Percentiles rank a stretch among this genome's conserved stretches.
Evolutionary conservation across 30 jellyfish, hydroid and myxozoan genomes (phyloP).

Genomic region (Turritopsis dohrnii): DNA sequence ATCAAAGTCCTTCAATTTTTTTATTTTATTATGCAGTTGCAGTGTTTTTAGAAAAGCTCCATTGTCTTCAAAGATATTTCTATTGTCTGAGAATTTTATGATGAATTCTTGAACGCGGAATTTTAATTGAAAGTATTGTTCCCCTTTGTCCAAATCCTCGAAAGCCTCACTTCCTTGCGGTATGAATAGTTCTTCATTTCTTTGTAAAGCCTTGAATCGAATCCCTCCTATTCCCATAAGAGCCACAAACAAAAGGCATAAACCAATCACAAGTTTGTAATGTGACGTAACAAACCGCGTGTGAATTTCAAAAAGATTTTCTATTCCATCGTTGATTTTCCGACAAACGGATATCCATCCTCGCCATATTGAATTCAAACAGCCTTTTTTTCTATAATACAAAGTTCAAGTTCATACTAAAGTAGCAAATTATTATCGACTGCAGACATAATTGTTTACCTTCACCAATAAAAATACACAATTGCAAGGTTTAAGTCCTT

Average conservation of each 20-base stretch:
- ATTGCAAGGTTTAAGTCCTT: no score
- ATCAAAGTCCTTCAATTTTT: neutral
- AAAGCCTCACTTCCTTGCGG: constrained; percentile 25
- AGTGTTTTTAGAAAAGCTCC: constrained; percentile 4
- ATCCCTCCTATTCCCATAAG: constrained; percentile 18
- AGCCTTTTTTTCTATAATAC: neutral
- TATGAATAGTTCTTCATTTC: constrained; percentile 18
- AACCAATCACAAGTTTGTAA: neutral
- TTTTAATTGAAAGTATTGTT: neutral
- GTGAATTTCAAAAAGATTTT: constrained; percentile 18
- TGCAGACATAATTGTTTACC: no score
- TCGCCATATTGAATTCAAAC: constrained; percentile 14
- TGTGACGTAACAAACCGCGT: constrained; percentile 21
- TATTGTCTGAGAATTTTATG: neutral
- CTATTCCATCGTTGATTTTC: constrained; percentile 3
- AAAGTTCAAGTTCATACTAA: no score
- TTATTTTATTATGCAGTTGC: constrained; percentile 6
- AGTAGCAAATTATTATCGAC: neutral
- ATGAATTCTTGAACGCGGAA: constrained; percentile 18
- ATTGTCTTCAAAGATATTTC: constrained; percentile 2
- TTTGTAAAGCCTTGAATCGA: constrained; percentile 16
- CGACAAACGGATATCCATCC: constrained; percentile 20
- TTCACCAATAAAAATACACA: no score
- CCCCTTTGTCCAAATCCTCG: constrained; percentile 6
- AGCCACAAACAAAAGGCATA: constrained; percentile 1